Evolutionary conservation across 2,797 vertebrate species (phyloP).

Genomic region (Pipistrellus pygmaeus): DNA sequence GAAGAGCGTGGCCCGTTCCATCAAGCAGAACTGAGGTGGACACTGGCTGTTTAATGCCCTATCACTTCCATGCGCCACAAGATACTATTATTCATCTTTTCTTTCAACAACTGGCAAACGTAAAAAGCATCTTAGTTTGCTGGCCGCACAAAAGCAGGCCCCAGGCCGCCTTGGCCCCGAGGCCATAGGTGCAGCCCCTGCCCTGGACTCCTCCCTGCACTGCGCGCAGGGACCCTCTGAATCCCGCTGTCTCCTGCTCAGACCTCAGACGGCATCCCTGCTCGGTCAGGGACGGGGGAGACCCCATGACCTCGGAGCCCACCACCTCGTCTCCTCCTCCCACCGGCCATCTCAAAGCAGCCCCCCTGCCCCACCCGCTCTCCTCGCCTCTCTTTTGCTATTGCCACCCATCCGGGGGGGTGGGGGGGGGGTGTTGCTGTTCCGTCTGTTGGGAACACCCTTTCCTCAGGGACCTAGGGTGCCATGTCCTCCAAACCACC

Average conservation of each 20-base stretch:
- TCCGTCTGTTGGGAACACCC: not conserved
- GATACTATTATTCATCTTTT: not conserved
- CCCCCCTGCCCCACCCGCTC: rapidly evolving
- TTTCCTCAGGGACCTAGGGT: not conserved
- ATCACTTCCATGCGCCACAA: not conserved
- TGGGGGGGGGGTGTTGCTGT: too few species aligned
- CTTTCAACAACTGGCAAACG: not conserved
- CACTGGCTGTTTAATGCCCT: not conserved
- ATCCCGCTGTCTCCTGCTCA: not conserved
- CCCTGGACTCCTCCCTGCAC: not conserved
- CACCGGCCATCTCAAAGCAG: not conserved
- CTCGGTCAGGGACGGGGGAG: not conserved
- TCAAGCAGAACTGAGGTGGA: not conserved
- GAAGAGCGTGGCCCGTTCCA: not conserved
- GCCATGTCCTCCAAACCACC: not conserved
- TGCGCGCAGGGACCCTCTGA: not conserved
- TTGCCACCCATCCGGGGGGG: not conserved
- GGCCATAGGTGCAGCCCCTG: not conserved
- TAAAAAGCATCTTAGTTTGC: not conserved
- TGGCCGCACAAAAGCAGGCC: not conserved
- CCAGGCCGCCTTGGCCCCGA: rapidly evolving
- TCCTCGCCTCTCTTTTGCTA: not conserved
- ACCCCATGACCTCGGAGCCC: not conserved
- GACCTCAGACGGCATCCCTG: not conserved
- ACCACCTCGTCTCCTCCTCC: not conserved